Evolutionary conservation across 2,113 vertebrate genomes (phyloP).

Genomic region (Lycocorax pyrrhopterus): DNA sequence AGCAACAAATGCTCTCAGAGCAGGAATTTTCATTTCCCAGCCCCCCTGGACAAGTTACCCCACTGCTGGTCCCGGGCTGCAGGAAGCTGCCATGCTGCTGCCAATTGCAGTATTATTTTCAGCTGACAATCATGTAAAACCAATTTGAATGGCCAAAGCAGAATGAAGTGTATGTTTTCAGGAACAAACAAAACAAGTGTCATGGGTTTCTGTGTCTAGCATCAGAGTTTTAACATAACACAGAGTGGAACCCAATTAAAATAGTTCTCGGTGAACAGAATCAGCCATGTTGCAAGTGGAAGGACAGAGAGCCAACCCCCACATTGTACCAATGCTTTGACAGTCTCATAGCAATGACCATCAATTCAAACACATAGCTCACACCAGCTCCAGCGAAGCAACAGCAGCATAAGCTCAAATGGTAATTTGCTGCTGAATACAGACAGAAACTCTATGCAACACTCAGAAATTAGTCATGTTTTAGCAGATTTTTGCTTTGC

Average conservation of each 20-base stretch:
- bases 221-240: neutral
- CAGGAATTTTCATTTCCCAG: conserved; percentile 58
- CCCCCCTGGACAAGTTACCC: conserved; percentile 62
- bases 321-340: neutral
- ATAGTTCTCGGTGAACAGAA: neutral
- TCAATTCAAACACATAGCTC: neutral
- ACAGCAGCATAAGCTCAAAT: neutral
- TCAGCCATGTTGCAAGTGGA: neutral
- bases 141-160: conserved; percentile 11
- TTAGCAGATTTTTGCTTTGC: neutral
- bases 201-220: neutral
- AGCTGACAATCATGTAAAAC: conserved; percentile 18
- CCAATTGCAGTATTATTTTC: neutral
- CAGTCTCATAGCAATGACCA: neutral
- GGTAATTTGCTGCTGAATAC: neutral
- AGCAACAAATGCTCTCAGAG: conserved; percentile 71
- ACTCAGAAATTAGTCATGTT: neutral
- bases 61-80: conserved; percentile 43
- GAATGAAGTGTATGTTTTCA: conserved; percentile 32
- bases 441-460: neutral
- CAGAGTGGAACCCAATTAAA: conserved; percentile 7
- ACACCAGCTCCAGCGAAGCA: neutral
- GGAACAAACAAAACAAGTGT: conserved; percentile 38
- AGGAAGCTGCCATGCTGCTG: conserved; percentile 41
- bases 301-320: neutral